A percentile compares a stretch with the other conserved stretches of the same genome.
Evolutionary conservation across 2,797 vertebrate genomes (phyloP).

Genomic region (Sebastiscus tertius): DNA sequence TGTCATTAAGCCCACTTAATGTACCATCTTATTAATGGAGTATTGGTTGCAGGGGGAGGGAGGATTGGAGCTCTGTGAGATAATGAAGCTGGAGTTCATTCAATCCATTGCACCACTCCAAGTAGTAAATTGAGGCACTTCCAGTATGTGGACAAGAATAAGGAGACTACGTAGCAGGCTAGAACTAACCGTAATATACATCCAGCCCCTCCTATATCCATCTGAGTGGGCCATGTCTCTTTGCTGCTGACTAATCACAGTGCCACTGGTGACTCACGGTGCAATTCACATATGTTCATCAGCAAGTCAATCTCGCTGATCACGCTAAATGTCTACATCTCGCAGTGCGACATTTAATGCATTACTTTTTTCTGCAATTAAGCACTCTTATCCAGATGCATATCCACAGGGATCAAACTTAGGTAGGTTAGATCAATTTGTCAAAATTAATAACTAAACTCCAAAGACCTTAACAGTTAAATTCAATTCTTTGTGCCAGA

Average conservation of each 20-base stretch:
- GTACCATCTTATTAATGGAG: neutral
- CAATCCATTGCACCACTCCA: neutral
- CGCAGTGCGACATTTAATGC: conserved; percentile 21
- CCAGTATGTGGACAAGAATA: conserved; percentile 1
- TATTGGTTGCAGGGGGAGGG: neutral
- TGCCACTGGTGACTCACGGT: conserved; percentile 30
- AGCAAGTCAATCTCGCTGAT: conserved; percentile 46
- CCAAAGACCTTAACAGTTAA: conserved; percentile 9
- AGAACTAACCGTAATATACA: neutral
- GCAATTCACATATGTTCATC: conserved; percentile 59
- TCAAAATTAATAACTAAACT: conserved; percentile 13
- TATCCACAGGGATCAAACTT: conserved; percentile 9
- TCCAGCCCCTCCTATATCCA: neutral
- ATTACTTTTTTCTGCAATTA: conserved; percentile 25
- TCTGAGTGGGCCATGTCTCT: conserved; percentile 22
- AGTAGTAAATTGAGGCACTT: conserved; percentile 4
- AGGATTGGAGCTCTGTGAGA: neutral
- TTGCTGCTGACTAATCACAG: conserved; percentile 52
- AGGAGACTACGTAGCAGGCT: neutral
- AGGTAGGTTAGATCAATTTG: conserved; percentile 33
- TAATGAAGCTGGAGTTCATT: conserved; percentile 14
- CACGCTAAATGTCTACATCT: conserved; percentile 21
- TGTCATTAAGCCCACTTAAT: conserved; percentile 8
- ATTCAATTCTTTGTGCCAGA: conserved; percentile 1
- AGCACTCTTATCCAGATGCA: neutral